phyloP scores from a whole-genome alignment of 2,797 vertebrate species.

The Setipinna tenuifilis region DNA sequence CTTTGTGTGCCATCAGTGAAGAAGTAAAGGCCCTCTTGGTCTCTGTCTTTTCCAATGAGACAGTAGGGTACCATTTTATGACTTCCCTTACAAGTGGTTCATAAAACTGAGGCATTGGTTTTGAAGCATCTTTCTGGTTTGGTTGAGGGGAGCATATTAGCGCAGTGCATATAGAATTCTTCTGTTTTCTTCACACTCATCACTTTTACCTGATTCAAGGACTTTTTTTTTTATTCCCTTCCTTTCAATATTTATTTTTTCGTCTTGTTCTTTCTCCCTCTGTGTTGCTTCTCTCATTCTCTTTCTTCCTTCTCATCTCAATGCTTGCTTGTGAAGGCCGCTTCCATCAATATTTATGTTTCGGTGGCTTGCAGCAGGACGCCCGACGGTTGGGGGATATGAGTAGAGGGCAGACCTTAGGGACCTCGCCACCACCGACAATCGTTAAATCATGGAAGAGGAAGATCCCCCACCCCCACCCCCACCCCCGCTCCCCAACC shows the following conservation, averaged over 20 bases:
- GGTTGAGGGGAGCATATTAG: background rate
- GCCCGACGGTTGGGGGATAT: conserved; percentile 41
- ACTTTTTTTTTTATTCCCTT: conserved; percentile 33
- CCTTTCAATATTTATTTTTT: conserved; percentile 37
- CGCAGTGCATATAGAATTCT: background rate
- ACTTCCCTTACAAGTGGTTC: no score
- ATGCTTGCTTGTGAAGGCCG: conserved; percentile 48
- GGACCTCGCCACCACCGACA: conserved; percentile 55
- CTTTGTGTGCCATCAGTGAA: conserved; percentile 46
- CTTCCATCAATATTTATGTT: conserved; percentile 64
- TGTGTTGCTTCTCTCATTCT: conserved; percentile 44
- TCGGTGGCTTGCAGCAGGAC: conserved; percentile 53
- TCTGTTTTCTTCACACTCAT: background rate
- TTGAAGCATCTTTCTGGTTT: no score
- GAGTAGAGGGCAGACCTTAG: conserved; percentile 48
- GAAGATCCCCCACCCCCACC: conserved; percentile 35
- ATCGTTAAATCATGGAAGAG: conserved; percentile 53
- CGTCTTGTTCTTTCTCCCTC: conserved; percentile 1
- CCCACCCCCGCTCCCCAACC: background rate
- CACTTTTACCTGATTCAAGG: background rate
- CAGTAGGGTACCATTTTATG: no score
- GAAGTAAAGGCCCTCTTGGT: conserved; percentile 31
- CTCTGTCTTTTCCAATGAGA: no score
- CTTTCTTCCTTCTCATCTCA: conserved; percentile 32
- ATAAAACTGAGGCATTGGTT: no score